Evolutionary conservation across 2,797 vertebrate genomes (phyloP).

Genomic region (Neomorphus geoffroyi): DNA sequence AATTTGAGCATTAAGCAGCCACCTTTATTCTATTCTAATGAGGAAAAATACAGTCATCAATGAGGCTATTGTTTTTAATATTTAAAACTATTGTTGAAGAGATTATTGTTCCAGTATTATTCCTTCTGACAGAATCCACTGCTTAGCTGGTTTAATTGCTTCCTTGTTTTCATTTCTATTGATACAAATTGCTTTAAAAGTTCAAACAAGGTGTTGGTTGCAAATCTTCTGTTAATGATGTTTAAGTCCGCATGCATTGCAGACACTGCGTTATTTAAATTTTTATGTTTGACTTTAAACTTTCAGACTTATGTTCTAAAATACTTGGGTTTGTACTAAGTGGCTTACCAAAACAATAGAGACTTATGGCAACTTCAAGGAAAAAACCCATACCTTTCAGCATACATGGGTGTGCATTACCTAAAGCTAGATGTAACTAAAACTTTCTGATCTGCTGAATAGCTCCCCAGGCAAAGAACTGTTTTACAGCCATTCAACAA

Average conservation of each 20-base stretch:
- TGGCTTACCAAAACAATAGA: neutral
- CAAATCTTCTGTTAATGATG: neutral
- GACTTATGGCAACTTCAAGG: neutral
- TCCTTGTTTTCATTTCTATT: neutral
- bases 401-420: rapidly evolving
- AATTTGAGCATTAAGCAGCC: neutral
- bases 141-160: neutral
- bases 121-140: neutral
- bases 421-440: neutral
- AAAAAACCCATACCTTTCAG: too few relatives aligned
- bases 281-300: neutral
- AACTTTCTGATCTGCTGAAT: neutral
- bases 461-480: neutral
- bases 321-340: neutral
- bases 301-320: neutral
- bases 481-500: neutral
- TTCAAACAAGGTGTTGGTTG: neutral
- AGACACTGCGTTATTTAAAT: neutral
- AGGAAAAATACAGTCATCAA: neutral
- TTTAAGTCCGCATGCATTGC: neutral
- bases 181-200: neutral
- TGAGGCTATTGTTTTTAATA: neutral
- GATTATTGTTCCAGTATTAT: neutral
- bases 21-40: neutral
- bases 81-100: neutral